Evolutionary conservation across 1,140 invertebrate species (phyloP), one percentile per base, ranked within the genome.

Genomic region (Stenopsyche tienmushanensis): DNA sequence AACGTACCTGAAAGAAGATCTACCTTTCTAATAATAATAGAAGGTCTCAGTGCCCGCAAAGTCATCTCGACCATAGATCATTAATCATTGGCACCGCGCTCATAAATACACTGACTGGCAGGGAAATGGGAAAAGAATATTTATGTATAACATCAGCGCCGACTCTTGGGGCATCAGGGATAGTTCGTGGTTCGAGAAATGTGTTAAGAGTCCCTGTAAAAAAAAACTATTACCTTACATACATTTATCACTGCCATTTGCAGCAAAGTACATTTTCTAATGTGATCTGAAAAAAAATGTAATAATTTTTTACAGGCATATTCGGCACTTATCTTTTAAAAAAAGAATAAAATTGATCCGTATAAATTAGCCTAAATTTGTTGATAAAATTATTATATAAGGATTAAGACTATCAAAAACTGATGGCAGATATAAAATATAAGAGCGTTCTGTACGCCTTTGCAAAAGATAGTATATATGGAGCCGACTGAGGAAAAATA

Each of bases 91-190:
- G 65, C 53, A 25, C 59, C 59, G 53, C 39, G 54, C 59, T 63
- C 65, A 67, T 67, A 67, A 67, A 67, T 67, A 63, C 65, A 67
- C 65, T 62, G 59, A 65, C 65, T 67, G 65, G 53, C 59, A 60
- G 65, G 65, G 65, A 67, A 67, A 67, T 67, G 65, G 65, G 59
- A 63, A 67, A 67, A 67, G 65, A 58, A 63, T 67, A 67, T 67
- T 67, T 67, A 67, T 67, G 65, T 67, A 67, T 65, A 59, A 39
- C 57, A 65, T 65, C 64, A 65, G 54, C 25, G 29, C 44, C 47
- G 64, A 9, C 53, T 55, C 41, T 44, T 23, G 21, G 1, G 29
- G 18, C 24, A n/a, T n/a, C 63, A 65, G 63, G 39, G 63, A 55
- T 47, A 54, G 29, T 54, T 64, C 24, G 26, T 34, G 18, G 15